Evolutionary conservation across 2,797 vertebrate genomes (phyloP), one percentile per base, ranked within the genome.

Genomic region (Muscicapa striata): DNA sequence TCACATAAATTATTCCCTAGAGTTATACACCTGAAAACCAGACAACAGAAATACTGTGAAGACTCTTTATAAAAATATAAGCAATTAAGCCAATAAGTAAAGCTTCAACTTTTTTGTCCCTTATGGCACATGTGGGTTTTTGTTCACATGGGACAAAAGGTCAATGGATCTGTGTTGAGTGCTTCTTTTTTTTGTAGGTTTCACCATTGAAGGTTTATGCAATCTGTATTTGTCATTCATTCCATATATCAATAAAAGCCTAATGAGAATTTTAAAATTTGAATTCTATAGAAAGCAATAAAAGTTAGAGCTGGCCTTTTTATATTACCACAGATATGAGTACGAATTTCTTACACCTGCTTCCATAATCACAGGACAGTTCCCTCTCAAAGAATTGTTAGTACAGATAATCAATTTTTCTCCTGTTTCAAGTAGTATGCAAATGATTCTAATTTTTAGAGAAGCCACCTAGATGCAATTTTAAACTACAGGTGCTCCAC

Each of bases 121-220:
- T 77, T 13, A 32, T 13, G 34, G n/a, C 21, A 52, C 0, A 0
- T 5, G 24, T 43, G 3, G 7, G 7, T 27, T 10, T 15, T 43
- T 48, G 61, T 59, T 32, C 18, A 61, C 13, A 32, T 14, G 7
- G 19, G 19, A 74, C 29, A 64, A 57, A 59, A 73, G 20, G 29
- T 41, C 26, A 38, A 40, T 21, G 24, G 16, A 83, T 85, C 83
- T 52, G 13, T 34, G 15, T 18, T 38, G 15, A 8, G 43, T 1
- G 0, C 19, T 48, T 70, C 55, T 76, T 10, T n/a, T 62, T 61
- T 57, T 61, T 64, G 11, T 34, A 58, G 4, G 2, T 43, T 90
- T 89, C 43, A 54, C 10, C 38, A 57, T 0, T 27, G 13, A 66
- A 24, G 4, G 5, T 76, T 88, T 41, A 45, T 26, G n/a, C 19